Evolutionary conservation across 2,113 vertebrate species (phyloP).

Genomic region (Suncus etruscus): DNA sequence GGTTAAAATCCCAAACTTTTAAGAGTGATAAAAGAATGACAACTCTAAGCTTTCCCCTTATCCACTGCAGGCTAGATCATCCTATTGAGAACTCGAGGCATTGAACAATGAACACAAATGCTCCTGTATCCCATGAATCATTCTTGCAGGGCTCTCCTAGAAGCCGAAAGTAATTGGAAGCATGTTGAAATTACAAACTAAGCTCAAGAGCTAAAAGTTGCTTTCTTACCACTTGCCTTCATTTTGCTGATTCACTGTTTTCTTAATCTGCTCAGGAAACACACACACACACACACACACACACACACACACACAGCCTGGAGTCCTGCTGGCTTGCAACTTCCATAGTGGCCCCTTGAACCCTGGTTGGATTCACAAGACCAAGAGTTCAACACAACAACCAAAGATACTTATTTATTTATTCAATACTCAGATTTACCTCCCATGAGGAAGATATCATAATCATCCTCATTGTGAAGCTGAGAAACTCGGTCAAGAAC

Average conservation of each 20-base stretch:
- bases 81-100: neutral
- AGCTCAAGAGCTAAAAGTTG: conserved; percentile 38
- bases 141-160: neutral
- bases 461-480: neutral
- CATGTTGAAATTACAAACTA: neutral
- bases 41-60: too few species aligned
- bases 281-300: too few species aligned
- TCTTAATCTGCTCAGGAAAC: conserved; percentile 27
- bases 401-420: neutral
- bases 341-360: neutral
- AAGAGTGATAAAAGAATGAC: neutral
- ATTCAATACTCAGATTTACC: neutral
- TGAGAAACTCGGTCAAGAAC: neutral
- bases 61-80: rapidly evolving
- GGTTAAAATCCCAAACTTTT: neutral
- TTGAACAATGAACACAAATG: neutral
- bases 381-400: too few species aligned
- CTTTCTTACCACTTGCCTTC: neutral
- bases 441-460: neutral
- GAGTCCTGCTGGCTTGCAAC: neutral
- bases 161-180: neutral
- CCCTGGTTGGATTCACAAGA: too few species aligned
- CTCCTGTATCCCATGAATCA: neutral
- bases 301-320: neutral
- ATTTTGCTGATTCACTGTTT: conserved; percentile 7